Evolutionary conservation across 2,888 invertebrate genomes (phyloP).

Genomic region (Craniophora ligustri): DNA sequence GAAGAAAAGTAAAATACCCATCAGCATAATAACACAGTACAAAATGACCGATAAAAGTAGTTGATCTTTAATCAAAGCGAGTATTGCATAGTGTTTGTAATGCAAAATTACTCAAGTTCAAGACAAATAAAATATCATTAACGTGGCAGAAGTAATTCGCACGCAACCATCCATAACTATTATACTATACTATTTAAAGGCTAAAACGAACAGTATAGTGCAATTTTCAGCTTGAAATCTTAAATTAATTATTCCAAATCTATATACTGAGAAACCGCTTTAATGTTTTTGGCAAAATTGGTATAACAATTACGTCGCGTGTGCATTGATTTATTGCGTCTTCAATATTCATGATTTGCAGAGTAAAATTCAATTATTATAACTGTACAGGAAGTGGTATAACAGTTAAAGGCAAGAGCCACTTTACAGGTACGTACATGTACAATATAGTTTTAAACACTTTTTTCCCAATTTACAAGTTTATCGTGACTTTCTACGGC

Average conservation of each 20-base stretch:
- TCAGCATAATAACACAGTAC: neutral
- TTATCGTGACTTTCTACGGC: conserved; percentile 46
- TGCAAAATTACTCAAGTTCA: conserved; percentile 50
- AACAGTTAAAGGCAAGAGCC: conserved; percentile 5
- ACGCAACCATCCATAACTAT: conserved; percentile 74
- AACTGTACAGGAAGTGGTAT: conserved; percentile 10
- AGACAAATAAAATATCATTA: conserved; percentile 66
- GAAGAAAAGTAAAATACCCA: conserved; percentile 3
- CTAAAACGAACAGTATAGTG: conserved; percentile 68
- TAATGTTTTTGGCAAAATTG: conserved; percentile 41
- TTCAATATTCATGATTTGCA: conserved; percentile 40
- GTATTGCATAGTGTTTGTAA: conserved; percentile 9
- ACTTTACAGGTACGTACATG: conserved; percentile 11
- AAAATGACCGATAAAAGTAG: neutral
- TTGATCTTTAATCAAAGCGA: neutral
- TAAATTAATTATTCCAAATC: too few relatives aligned
- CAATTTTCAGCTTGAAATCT: conserved; percentile 59
- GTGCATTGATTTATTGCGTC: conserved; percentile 40
- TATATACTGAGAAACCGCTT: conserved; percentile 43
- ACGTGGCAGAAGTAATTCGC: conserved; percentile 71
- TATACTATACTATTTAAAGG: too few relatives aligned
- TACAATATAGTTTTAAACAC: conserved; percentile 10
- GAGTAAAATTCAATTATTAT: conserved; percentile 37
- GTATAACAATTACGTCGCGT: conserved; percentile 25
- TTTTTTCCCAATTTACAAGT: conserved; percentile 27